Evolutionary conservation across 2,113 vertebrate genomes (phyloP), one percentile per base, ranked within the genome.

Genomic region (Melanerpes formicivorus): DNA sequence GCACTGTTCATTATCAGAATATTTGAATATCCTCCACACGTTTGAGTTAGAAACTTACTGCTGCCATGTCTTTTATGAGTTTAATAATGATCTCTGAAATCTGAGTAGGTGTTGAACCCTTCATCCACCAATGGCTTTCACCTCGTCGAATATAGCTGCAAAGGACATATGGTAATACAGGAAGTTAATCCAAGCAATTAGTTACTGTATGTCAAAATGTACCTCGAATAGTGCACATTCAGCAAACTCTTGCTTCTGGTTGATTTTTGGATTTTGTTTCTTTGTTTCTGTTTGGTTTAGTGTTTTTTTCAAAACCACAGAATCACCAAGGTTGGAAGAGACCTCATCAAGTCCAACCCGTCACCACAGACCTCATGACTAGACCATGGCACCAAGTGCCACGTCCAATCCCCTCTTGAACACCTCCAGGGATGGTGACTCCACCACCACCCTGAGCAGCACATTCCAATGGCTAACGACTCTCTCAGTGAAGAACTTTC

Each of bases 121-220:
- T 99, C 99, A 99, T 99, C 99, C 99, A 99, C 99, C 99, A 99
- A 90, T 99, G 99, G 96, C 99, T 99, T 98, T 99, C 99, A 67
- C 99, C 99, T 97, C 99, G 98, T 44, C 99, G 98, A 93, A 99
- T 98, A 66, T 99, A 99, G 96, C 99, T 99, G 96, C 66, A 90
- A 69, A 67, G 54, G 76, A 93, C 19, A 90, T 32, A 75, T 0
- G 13, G n/a, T 26, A 91, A 80, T 3, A 95, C 32, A 46, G 46
- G 18, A 67, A 84, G 52, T 71, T n/a, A 70, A 71, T 29, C 71
- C 37, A 25, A 79, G 14, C 54, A 64, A 65, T 87, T 44, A 37
- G 4, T 18, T 48, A 80, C 17, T 34, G 19, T 32, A 69, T 73
- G n/a, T 64, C 32, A 72, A 83, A 95, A 85, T 56, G 9, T 34